These are phyloP conservation scores for Rhynchonycteris naso DNA, from an alignment of 2,797 vertebrate species.

Conservation along the genomic window DNA sequence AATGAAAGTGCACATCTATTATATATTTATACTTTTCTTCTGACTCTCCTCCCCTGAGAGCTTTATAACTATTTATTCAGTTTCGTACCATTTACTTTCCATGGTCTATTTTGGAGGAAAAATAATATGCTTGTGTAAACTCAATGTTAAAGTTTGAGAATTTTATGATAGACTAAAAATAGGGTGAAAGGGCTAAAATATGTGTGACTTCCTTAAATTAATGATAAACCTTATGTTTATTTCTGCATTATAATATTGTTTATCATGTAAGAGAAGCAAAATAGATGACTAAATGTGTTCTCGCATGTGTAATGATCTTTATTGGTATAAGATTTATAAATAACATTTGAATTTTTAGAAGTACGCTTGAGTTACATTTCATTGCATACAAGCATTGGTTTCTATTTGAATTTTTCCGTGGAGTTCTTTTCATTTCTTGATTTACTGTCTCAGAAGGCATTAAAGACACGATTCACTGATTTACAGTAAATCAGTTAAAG, in stretches of 20 bases:
- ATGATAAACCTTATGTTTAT: constrained; percentile 14
- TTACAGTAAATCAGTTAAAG: neutral
- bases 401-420: constrained; percentile 17
- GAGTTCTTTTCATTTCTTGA: neutral
- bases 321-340: neutral
- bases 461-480: neutral
- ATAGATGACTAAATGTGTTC: neutral
- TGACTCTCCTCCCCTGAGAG: constrained; percentile 15
- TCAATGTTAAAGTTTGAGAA: constrained; percentile 10
- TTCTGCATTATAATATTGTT: neutral
- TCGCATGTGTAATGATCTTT: neutral
- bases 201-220: neutral
- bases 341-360: neutral
- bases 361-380: neutral
- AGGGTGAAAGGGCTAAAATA: neutral
- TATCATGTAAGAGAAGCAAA: neutral
- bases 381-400: neutral
- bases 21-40: constrained; percentile 38
- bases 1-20: constrained; percentile 42
- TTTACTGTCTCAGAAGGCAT: constrained; percentile 16
- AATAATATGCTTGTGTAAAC: constrained; percentile 50
- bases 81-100: constrained; percentile 55
- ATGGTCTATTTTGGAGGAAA: constrained; percentile 60
- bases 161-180: constrained; percentile 30
- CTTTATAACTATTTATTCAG: constrained; percentile 18